Evolutionary conservation across 1,140 invertebrate genomes (phyloP), one percentile per base, ranked within the genome.

Genomic region (Drosophila teissieri): DNA sequence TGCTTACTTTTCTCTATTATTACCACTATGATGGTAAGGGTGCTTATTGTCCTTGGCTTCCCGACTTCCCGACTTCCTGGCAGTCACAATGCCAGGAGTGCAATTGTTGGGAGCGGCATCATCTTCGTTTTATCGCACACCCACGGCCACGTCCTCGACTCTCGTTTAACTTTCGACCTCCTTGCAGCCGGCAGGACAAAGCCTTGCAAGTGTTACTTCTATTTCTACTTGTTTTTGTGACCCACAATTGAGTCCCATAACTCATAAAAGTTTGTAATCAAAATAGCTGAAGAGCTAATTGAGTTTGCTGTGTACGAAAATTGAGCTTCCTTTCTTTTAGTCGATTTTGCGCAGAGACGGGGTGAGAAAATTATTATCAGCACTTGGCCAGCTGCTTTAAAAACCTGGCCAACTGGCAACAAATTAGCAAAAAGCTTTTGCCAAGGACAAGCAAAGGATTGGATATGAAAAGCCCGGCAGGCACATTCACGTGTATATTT

Each of bases 261-360:
- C 78, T 83, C 70, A 83, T 34, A 75, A 82, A 86, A 78, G 72
- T 81, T 80, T 81, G 53, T 62, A 81, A 77, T 80, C 78, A 77
- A 88, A 70, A 63, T 51, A 45, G 27, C 48, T 44, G 51, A 44
- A 44, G 45, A 79, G 60, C 63, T 86, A 88, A 88, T 89, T 88
- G 78, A 73, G 73, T 88, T 88, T 75, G 34, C 39, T 53, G 52
- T 31, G 51, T 64, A 39, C 44, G 22, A 65, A 67, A 67, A 24
- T 56, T n/a, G 40, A 17, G 49, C 48, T 70, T 57, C 36, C 57
- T 48, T 70, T 70, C 37, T 42, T 68, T 70, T 37, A 22, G 19
- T 11, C 27, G 46, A 53, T 27, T 51, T 17, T 1, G 17, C 4
- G 42, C 17, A 4, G 37, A 22, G 36, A 46, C 19, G 22, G 15